These are phyloP conservation scores for Octodonta nipae DNA, from an alignment of 2,888 invertebrate species.

Conservation along the genomic window DNA sequence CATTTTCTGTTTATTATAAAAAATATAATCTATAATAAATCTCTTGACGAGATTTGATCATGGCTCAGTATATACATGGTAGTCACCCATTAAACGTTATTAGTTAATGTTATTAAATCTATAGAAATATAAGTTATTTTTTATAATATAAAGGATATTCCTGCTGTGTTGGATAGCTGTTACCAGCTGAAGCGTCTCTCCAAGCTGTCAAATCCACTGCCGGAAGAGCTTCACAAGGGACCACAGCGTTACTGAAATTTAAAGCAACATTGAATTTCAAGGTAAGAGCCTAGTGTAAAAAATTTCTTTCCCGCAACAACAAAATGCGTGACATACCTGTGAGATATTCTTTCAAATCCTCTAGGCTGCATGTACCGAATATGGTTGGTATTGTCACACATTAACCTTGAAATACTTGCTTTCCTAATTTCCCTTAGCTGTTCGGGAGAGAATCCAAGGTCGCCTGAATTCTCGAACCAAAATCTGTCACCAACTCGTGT, in stretches of 20 bases:
- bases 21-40: no score
- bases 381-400: conserved; percentile 68
- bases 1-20: no score
- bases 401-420: conserved; percentile 58
- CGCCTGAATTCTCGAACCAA: conserved; percentile 61
- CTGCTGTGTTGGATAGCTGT: no score
- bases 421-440: conserved; percentile 70
- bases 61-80: no score
- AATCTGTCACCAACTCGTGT: conserved; percentile 76
- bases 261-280: conserved; percentile 10
- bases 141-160: no score
- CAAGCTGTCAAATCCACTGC: conserved; percentile 48
- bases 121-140: no score
- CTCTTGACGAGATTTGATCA: no score
- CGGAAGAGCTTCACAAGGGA: conserved; percentile 45
- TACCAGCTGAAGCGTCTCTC: no score
- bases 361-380: conserved; percentile 52
- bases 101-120: no score
- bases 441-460: conserved; percentile 29
- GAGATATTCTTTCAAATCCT: conserved; percentile 52
- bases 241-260: conserved; percentile 45
- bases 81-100: no score
- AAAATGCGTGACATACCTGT: conserved; percentile 34
- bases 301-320: background rate
- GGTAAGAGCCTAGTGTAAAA: conserved; percentile 1